phyloP scores from a whole-genome alignment of 2,113 vertebrate species.

The Blennius ocellaris region DNA sequence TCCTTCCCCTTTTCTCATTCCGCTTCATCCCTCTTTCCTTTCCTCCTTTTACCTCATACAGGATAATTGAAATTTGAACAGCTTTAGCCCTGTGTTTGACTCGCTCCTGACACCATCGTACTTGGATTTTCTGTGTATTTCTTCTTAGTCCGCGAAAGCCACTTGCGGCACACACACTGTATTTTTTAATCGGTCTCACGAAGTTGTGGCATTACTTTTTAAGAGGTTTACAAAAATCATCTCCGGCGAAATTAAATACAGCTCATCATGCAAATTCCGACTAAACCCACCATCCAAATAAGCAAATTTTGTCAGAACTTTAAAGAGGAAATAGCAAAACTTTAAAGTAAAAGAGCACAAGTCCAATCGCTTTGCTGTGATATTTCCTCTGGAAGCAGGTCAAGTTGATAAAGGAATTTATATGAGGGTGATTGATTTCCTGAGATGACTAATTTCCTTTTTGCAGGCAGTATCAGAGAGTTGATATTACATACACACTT shows the following conservation, averaged over 20 bases:
- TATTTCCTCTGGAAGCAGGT: conserved; percentile 69
- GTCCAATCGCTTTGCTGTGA: conserved; percentile 39
- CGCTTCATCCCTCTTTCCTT: conserved; percentile 57
- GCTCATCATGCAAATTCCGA: conserved; percentile 34
- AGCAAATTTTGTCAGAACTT: conserved; percentile 58
- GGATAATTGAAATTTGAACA: conserved; percentile 71
- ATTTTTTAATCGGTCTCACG: conserved; percentile 34
- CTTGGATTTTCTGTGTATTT: conserved; percentile 17
- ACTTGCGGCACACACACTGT: conserved; percentile 8
- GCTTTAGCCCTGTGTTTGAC: conserved; percentile 47
- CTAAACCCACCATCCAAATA: conserved; percentile 53
- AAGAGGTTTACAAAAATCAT: conserved; percentile 17
- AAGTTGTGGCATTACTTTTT: conserved; percentile 32
- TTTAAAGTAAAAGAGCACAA: conserved; percentile 44
- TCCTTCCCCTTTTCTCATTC: conserved; percentile 65
- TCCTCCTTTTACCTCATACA: conserved; percentile 61
- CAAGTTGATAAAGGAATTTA: conserved; percentile 69
- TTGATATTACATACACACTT: conserved; percentile 67
- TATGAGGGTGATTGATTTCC: conserved; percentile 76
- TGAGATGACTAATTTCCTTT: conserved; percentile 72
- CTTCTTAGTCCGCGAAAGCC: conserved; percentile 27
- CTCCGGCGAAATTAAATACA: conserved; percentile 48
- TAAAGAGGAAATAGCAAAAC: conserved; percentile 32
- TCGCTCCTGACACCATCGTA: conserved; percentile 49
- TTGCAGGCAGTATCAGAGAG: conserved; percentile 59